Conservation (phyloP, 1,140 invertebrate species). For the Calosoma granatense region DNA sequence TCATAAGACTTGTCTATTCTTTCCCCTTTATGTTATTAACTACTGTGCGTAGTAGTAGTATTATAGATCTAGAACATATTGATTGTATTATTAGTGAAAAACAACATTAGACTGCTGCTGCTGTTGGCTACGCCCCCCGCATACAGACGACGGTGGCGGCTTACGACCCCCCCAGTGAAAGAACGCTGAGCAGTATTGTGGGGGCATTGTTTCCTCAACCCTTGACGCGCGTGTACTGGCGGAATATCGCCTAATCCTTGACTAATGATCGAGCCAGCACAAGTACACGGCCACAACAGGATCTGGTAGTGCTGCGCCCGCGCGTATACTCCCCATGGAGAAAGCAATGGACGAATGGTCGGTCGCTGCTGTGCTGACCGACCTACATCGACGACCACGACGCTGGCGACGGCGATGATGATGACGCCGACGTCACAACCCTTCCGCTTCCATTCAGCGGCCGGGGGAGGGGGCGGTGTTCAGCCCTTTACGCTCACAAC, state of each 20-base stretch:
- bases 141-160: too few relatives aligned
- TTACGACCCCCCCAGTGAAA: too few relatives aligned
- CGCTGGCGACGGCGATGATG: too few relatives aligned
- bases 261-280: background rate
- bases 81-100: conserved; percentile 6
- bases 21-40: background rate
- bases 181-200: background rate
- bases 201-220: conserved; percentile 2
- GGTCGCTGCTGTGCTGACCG: background rate
- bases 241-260: background rate
- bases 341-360: too few relatives aligned
- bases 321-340: background rate
- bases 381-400: too few relatives aligned
- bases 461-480: too few relatives aligned
- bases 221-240: too few relatives aligned
- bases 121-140: background rate
- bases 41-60: too few relatives aligned
- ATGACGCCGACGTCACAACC: too few relatives aligned
- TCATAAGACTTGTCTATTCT: background rate
- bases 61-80: conserved; percentile 3
- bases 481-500: conserved; percentile 11
- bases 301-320: background rate
- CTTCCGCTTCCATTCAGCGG: too few relatives aligned
- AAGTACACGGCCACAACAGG: background rate
- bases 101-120: background rate